These are phyloP conservation scores for Drosophila gaucha DNA, from an alignment of 2,888 invertebrate genomes.

Conservation along the genomic window DNA sequence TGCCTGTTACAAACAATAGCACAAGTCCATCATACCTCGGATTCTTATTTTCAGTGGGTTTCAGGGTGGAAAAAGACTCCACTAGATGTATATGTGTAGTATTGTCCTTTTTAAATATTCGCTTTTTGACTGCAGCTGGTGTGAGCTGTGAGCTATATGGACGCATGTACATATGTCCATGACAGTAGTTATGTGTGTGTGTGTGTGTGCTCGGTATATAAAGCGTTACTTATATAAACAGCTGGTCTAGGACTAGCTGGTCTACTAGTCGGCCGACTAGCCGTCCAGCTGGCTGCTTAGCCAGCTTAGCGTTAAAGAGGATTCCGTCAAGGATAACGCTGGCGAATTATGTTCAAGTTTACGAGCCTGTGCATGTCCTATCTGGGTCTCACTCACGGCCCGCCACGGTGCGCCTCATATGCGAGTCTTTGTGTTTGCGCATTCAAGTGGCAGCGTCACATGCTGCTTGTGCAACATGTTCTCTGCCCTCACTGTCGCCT, in stretches of 20 bases:
- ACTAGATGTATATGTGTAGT: not conserved
- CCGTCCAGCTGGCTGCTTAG: conserved; percentile 15
- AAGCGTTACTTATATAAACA: conserved; percentile 3
- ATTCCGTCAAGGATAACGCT: conserved; percentile 63
- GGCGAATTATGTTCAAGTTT: conserved; percentile 61
- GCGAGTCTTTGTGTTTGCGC: conserved; percentile 75
- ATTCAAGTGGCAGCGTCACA: conserved; percentile 63
- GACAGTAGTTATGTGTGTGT: not conserved
- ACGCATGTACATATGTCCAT: not conserved
- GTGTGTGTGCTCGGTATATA: conserved; percentile 1
- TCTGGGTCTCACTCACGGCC: conserved; percentile 28
- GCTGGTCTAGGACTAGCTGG: conserved; percentile 36
- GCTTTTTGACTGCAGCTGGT: conserved; percentile 30
- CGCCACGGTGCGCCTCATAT: conserved; percentile 51
- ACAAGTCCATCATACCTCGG: no score
- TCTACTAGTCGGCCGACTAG: conserved; percentile 16
- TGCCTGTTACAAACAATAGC: no score
- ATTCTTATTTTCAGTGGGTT: no score
- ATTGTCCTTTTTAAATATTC: conserved; percentile 37
- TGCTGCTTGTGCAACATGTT: conserved; percentile 6
- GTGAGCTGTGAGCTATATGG: conserved; percentile 35
- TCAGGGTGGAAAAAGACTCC: not conserved
- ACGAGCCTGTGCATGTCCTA: conserved; percentile 39
- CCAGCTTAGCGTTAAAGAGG: conserved; percentile 49
- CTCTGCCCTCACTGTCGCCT: conserved; percentile 7